Evolutionary conservation across 23 tunicate species (phyloP), one percentile per base, ranked within the genome.

Genomic region (Ciona savignyi): DNA sequence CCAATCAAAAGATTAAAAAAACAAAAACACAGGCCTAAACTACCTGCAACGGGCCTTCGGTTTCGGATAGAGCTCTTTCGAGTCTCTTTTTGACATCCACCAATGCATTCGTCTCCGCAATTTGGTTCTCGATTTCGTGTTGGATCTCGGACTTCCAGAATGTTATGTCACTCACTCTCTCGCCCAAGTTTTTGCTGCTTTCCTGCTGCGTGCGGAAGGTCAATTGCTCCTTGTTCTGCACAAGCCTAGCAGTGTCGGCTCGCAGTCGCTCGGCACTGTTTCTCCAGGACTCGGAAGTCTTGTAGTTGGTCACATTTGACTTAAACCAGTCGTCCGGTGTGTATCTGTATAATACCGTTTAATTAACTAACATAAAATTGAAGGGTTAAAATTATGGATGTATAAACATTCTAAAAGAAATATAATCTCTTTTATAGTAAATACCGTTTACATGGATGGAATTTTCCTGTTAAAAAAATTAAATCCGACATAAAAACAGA

Each of bases 281-380:
- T 32, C 98, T 72, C 95, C 84, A 93, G 27, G 98, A 81, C 35
- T 86, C 93, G 73, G 98, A 86, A 2, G 94, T 86, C 80, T 83
- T 89, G 96, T 89, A 89, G 81, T 82, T 89, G 76, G 85, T 89
- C 33, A 89, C 83, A 71, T 89, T 89, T 30, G 96, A 89, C 68
- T 89, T 89, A 81, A 89, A 89, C 98, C 98, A 93, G 62, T 93
- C 98, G 62, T 82, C 94, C 3, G 98, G 98, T 30, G 94, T 86
- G 79, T 93, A 93, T 21, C 96, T n/a, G n/a, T n/a, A n/a, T n/a
- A n/a, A n/a, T n/a, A n/a, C n/a, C n/a, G n/a, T n/a, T n/a, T n/a
- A n/a, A n/a, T n/a, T n/a, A n/a, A n/a, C n/a, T n/a, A n/a, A n/a
- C n/a, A n/a, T n/a, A n/a, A n/a, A n/a, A n/a, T n/a, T n/a, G n/a